These are phyloP conservation scores for Bhutanitis thaidina DNA, from an alignment of 2,888 invertebrate species.

Conservation along the genomic window DNA sequence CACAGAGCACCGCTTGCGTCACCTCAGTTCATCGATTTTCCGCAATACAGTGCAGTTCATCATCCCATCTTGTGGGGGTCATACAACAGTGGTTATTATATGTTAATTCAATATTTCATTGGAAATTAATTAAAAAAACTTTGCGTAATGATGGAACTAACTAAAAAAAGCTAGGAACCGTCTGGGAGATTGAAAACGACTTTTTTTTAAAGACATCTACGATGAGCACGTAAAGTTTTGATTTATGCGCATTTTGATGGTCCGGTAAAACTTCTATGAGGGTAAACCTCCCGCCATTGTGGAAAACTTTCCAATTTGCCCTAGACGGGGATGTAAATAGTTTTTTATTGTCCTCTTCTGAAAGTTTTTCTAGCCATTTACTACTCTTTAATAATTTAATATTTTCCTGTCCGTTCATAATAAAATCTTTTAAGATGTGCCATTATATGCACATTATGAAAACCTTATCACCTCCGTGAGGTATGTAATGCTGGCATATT, in stretches of 20 bases:
- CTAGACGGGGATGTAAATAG: constrained; percentile 22
- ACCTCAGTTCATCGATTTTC: no score
- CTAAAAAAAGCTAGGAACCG: constrained; percentile 20
- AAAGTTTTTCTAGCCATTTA: constrained; percentile 6
- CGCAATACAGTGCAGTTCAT: no score
- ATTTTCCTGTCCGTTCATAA: no score
- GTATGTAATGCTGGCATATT: no score
- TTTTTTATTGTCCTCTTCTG: constrained; percentile 19
- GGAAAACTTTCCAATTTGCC: constrained; percentile 44
- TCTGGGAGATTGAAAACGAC: constrained; percentile 66
- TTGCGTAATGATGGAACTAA: not conserved
- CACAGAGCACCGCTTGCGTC: no score
- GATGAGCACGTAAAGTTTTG: constrained; percentile 36
- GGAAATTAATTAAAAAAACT: not conserved
- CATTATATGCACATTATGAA: no score
- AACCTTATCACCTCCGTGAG: no score
- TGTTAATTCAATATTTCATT: no score
- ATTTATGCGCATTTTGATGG: constrained; percentile 36
- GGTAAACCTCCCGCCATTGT: constrained; percentile 39
- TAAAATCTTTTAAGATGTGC: no score
- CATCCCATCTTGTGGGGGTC: no score
- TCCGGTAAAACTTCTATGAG: constrained; percentile 34
- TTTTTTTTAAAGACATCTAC: constrained; percentile 46
- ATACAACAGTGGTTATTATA: no score
- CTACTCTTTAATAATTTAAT: no score